Evolutionary conservation across 2,797 vertebrate species (phyloP).

Genomic region (Echiichthys vipera): DNA sequence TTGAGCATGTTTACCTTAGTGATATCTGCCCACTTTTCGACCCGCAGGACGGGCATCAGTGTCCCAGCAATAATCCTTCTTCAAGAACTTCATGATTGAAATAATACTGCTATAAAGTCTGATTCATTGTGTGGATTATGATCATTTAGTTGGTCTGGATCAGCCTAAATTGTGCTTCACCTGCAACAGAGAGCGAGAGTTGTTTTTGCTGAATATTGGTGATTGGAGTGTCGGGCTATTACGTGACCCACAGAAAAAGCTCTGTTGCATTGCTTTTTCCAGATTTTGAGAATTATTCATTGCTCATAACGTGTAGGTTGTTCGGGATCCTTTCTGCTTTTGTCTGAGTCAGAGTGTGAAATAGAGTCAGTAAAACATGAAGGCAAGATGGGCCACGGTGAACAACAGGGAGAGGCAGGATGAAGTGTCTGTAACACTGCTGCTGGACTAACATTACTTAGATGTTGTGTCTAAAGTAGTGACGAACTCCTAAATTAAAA

Average conservation of each 20-base stretch:
- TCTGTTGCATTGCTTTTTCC: slow-evolving; percentile 51
- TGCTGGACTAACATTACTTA: slow-evolving; percentile 44
- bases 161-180: background rate
- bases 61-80: slow-evolving; percentile 3
- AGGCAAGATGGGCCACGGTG: slow-evolving; percentile 43
- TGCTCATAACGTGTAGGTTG: slow-evolving; percentile 73
- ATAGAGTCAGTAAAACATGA: slow-evolving; percentile 63
- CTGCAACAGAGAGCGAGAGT: slow-evolving; percentile 22
- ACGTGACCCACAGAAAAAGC: slow-evolving; percentile 57
- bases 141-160: slow-evolving; percentile 17
- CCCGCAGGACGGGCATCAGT: background rate
- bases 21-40: slow-evolving; percentile 13
- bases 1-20: slow-evolving; percentile 26
- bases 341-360: slow-evolving; percentile 73
- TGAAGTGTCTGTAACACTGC: slow-evolving; percentile 31
- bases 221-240: slow-evolving; percentile 56
- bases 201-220: slow-evolving; percentile 31
- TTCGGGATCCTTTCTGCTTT: slow-evolving; percentile 65
- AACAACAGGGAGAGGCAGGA: slow-evolving; percentile 46
- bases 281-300: slow-evolving; percentile 59
- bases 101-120: slow-evolving; percentile 2
- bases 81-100: slow-evolving; percentile 1
- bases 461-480: slow-evolving; percentile 11
- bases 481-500: slow-evolving; percentile 4
- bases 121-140: slow-evolving; percentile 20